Percentiles rank a stretch among this genome's conserved stretches.
These are phyloP conservation scores for Parthenolecanium corni DNA, from an alignment of 2,888 invertebrate species.

Conservation along the genomic window DNA sequence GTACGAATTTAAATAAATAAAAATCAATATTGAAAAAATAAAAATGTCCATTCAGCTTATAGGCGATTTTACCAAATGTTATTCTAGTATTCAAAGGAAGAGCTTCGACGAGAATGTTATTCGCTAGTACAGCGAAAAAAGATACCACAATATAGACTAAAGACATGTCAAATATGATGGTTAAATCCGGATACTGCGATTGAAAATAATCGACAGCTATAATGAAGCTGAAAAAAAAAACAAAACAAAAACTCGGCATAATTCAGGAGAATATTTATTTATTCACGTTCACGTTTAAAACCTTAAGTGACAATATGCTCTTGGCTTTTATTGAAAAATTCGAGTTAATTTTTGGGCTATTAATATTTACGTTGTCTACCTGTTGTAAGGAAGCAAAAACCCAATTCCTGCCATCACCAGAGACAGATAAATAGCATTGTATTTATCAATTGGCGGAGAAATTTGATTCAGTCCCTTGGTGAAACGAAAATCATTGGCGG, in stretches of 20 bases:
- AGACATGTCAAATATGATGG: conserved; percentile 86
- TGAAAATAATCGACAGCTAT: conserved; percentile 90
- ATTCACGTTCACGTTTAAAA: neutral
- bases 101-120: conserved; percentile 72
- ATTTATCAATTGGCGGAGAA: conserved; percentile 57
- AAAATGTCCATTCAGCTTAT: no score
- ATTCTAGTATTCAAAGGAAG: conserved; percentile 72
- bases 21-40: neutral
- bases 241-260: conserved; percentile 7
- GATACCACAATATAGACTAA: conserved; percentile 83
- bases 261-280: conserved; percentile 12
- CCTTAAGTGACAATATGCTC: no score
- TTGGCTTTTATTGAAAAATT: no score
- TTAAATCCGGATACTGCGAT: conserved; percentile 65
- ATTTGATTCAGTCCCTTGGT: conserved; percentile 47
- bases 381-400: conserved; percentile 83
- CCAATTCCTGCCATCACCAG: conserved; percentile 77
- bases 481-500: conserved; percentile 44
- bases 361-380: no score
- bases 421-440: conserved; percentile 59
- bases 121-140: conserved; percentile 71
- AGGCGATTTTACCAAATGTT: conserved; percentile 55
- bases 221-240: conserved; percentile 58
- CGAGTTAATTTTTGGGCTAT: no score
- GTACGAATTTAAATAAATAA: neutral